These are phyloP conservation scores for Napeogenes sylphis DNA, from an alignment of 2,888 invertebrate genomes.

Conservation along the genomic window DNA sequence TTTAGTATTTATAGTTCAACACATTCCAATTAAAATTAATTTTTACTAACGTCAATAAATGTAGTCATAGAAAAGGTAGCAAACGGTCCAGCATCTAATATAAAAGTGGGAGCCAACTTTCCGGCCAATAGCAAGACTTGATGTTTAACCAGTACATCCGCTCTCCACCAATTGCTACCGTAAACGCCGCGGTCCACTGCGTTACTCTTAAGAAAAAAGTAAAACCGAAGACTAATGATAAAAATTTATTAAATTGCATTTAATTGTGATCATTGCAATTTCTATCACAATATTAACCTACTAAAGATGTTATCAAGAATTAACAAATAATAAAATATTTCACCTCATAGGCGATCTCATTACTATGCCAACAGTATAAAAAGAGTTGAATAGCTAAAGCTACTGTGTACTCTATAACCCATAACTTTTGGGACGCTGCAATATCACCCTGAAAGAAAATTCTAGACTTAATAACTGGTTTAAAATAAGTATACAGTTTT, in stretches of 20 bases:
- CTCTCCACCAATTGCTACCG: constrained; percentile 55
- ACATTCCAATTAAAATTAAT: neutral
- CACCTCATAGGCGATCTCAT: constrained; percentile 51
- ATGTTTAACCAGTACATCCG: constrained; percentile 38
- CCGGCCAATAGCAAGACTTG: constrained; percentile 47
- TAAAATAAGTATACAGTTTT: too few species aligned
- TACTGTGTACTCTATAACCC: constrained; percentile 48
- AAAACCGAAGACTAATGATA: neutral
- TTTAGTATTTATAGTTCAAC: neutral
- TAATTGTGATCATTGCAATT: too few species aligned
- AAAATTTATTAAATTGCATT: too few species aligned
- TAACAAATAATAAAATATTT: too few species aligned
- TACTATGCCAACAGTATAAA: constrained; percentile 61
- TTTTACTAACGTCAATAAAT: constrained; percentile 50
- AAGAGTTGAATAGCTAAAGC: constrained; percentile 53
- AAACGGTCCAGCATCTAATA: constrained; percentile 53
- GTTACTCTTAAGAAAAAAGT: constrained; percentile 37
- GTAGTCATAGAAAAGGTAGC: constrained; percentile 50
- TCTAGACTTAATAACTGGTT: neutral
- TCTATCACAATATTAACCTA: too few species aligned
- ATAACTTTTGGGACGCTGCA: constrained; percentile 47
- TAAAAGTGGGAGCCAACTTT: constrained; percentile 41
- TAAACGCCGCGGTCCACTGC: constrained; percentile 45
- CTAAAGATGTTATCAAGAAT: too few species aligned
- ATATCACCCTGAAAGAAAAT: constrained; percentile 41